These are phyloP conservation scores for Halichoerus grypus DNA, from an alignment of 2,113 vertebrate species.

Conservation along the genomic window DNA sequence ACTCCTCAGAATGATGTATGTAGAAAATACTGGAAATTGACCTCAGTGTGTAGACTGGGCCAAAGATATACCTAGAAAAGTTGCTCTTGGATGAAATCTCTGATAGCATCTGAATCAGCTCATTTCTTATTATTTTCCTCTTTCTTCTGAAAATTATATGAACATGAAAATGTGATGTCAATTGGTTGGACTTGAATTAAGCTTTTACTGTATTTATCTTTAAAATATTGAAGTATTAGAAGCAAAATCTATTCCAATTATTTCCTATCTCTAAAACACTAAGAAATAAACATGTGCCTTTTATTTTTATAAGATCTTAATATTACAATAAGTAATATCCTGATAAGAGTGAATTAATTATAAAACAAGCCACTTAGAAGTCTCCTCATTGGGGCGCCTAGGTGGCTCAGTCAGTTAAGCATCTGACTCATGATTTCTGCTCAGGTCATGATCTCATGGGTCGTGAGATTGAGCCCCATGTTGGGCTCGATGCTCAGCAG, in stretches of 20 bases:
- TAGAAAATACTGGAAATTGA: constrained; percentile 30
- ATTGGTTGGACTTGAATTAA: constrained; percentile 18
- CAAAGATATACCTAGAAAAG: constrained; percentile 29
- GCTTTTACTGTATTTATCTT: constrained; percentile 59
- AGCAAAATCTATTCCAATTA: constrained; percentile 51
- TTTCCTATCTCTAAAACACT: constrained; percentile 44
- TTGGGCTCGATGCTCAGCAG: neutral
- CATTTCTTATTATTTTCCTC: constrained; percentile 8
- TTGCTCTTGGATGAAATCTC: constrained; percentile 29
- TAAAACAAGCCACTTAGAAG: neutral
- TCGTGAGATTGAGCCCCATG: neutral
- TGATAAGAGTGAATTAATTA: constrained; percentile 35
- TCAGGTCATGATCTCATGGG: neutral
- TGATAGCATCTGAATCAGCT: neutral
- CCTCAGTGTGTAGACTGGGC: neutral
- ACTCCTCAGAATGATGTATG: neutral
- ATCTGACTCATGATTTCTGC: neutral
- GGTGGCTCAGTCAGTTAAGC: neutral
- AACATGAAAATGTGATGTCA: constrained; percentile 29
- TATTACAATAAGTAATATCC: constrained; percentile 40
- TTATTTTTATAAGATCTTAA: constrained; percentile 59
- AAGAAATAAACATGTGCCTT: constrained; percentile 43
- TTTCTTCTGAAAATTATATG: constrained; percentile 59
- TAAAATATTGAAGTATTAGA: constrained; percentile 47
- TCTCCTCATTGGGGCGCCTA: neutral